These are phyloP conservation scores for Pseudochirops corinnae DNA, from an alignment of 2,797 vertebrate species.

Conservation along the genomic window DNA sequence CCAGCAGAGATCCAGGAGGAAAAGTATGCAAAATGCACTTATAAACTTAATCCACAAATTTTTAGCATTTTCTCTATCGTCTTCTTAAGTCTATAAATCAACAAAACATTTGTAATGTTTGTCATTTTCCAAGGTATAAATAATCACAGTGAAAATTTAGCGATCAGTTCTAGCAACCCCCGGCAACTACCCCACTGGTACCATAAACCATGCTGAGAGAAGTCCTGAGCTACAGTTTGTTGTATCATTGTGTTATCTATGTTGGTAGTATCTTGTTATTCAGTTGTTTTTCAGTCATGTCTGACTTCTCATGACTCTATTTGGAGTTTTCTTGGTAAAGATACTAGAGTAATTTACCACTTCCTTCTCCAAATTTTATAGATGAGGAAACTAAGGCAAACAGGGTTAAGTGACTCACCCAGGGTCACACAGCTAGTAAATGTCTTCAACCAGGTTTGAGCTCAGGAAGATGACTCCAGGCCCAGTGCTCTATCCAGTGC, in stretches of 20 bases:
- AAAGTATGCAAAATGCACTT: neutral
- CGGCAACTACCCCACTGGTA: neutral
- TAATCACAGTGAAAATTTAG: neutral
- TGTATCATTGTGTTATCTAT: neutral
- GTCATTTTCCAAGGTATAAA: neutral
- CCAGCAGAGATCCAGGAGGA: neutral
- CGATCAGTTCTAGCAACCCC: neutral
- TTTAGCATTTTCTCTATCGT: neutral
- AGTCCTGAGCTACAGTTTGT: neutral
- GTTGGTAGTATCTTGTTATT: neutral
- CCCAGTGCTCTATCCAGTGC: neutral
- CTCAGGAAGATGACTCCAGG: neutral
- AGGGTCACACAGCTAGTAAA: neutral
- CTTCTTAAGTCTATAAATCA: neutral
- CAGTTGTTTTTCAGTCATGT: neutral
- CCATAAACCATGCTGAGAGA: neutral
- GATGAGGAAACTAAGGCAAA: neutral
- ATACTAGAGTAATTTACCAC: neutral
- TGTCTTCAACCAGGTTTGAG: neutral
- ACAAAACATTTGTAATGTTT: neutral
- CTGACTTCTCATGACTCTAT: neutral
- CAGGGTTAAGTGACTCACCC: neutral
- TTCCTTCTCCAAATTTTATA: neutral
- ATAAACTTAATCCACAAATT: neutral
- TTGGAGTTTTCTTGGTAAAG: neutral